A percentile compares a stretch with the other conserved stretches of the same genome.
These are phyloP conservation scores for Trichopria drosophilae DNA, from an alignment of 2,888 invertebrate genomes.

Conservation along the genomic window DNA sequence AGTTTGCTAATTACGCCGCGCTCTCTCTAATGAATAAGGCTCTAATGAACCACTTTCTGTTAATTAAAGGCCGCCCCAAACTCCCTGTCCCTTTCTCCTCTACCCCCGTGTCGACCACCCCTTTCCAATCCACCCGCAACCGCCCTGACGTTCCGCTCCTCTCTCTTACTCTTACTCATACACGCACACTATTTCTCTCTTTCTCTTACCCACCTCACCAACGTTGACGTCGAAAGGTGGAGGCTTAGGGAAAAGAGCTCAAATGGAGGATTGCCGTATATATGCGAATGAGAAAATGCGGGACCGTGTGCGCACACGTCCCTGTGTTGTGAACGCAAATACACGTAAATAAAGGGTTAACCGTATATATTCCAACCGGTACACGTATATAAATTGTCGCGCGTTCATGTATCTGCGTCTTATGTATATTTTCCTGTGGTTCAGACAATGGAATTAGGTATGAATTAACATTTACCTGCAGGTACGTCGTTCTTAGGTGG, in stretches of 20 bases:
- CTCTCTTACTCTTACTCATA: conserved; percentile 14
- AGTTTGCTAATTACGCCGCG: conserved; percentile 81
- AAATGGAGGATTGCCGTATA: conserved; percentile 45
- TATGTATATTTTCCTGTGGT: too few relatives aligned
- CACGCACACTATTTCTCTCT: background rate
- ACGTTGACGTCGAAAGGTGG: conserved; percentile 40
- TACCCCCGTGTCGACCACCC: conserved; percentile 23
- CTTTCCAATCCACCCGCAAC: conserved; percentile 4
- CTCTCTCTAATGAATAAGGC: conserved; percentile 89
- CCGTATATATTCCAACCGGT: too few relatives aligned
- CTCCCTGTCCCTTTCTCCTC: conserved; percentile 39
- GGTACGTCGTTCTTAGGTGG: too few relatives aligned
- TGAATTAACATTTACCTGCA: too few relatives aligned
- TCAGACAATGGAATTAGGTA: too few relatives aligned
- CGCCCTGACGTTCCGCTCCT: conserved; percentile 22
- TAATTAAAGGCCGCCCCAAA: conserved; percentile 75
- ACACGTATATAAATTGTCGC: too few relatives aligned
- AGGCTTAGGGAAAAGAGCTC: conserved; percentile 52
- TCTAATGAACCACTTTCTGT: conserved; percentile 90
- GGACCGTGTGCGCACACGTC: conserved; percentile 22
- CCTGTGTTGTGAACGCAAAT: too few relatives aligned
- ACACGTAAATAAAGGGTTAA: too few relatives aligned
- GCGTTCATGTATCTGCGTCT: too few relatives aligned
- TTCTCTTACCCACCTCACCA: conserved; percentile 20
- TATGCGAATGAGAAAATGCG: conserved; percentile 34